Conservation (phyloP, 2,113 vertebrate genomes). For the Rhea pennata region DNA sequence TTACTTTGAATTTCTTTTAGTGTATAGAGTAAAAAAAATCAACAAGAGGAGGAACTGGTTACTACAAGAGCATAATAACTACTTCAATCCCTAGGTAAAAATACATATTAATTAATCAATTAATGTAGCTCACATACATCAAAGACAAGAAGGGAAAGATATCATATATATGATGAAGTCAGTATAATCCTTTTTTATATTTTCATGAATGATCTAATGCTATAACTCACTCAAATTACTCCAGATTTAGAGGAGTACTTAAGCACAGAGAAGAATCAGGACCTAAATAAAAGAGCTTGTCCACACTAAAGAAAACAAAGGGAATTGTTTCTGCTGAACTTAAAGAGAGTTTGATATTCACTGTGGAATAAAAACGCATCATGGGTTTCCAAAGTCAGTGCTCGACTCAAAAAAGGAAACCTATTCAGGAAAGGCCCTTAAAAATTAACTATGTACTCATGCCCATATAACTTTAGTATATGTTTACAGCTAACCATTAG, state of each 20-base stretch:
- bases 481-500: not conserved
- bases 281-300: not conserved
- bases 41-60: conserved; percentile 38
- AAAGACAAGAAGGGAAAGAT: conserved; percentile 53
- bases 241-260: not conserved
- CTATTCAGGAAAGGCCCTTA: not conserved
- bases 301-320: not conserved
- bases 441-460: conserved; percentile 17
- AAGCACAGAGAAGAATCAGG: not conserved
- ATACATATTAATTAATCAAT: conserved; percentile 73
- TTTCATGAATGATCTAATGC: conserved; percentile 39
- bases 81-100: conserved; percentile 71
- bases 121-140: conserved; percentile 46
- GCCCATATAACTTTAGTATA: not conserved
- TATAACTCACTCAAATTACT: not conserved
- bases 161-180: conserved; percentile 50
- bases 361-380: not conserved
- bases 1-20: conserved; percentile 70
- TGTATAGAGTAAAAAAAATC: conserved; percentile 51
- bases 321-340: not conserved
- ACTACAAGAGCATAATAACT: conserved; percentile 54
- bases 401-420: not conserved
- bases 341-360: not conserved
- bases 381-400: not conserved
- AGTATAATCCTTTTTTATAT: conserved; percentile 27